Evolutionary conservation across 1,140 invertebrate genomes (phyloP).

Genomic region (Lepidurus packardi): DNA sequence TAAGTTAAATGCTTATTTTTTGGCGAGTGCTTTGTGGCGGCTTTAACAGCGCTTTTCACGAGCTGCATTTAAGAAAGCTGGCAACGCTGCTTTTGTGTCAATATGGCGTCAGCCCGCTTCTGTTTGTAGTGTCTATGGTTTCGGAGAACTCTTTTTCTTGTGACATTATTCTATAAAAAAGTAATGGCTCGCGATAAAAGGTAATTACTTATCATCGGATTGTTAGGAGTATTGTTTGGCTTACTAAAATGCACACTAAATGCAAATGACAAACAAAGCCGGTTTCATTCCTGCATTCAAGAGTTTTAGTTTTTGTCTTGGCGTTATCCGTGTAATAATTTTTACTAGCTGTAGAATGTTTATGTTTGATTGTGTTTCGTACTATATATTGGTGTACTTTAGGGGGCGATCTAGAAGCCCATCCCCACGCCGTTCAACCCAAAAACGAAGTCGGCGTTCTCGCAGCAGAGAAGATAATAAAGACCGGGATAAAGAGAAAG

Average conservation of each 20-base stretch:
- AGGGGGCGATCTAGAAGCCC: not conserved
- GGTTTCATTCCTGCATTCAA: too few species aligned
- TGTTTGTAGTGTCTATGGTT: not conserved
- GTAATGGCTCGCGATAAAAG: not conserved
- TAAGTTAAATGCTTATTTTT: too few species aligned
- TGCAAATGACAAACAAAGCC: too few species aligned
- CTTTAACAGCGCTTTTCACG: too few species aligned
- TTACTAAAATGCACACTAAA: too few species aligned
- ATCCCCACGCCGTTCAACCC: not conserved
- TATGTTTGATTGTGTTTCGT: too few species aligned
- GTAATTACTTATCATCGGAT: not conserved
- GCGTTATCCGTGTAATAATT: too few species aligned
- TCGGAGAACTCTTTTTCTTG: not conserved
- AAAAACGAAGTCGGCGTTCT: constrained; percentile 2
- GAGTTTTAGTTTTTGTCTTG: too few species aligned
- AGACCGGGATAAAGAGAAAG: not conserved
- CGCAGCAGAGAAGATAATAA: not conserved
- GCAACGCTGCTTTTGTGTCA: not conserved
- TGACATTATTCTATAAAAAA: not conserved
- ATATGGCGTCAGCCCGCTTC: not conserved
- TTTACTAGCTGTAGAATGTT: too few species aligned
- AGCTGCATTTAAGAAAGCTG: too few species aligned
- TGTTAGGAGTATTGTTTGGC: not conserved
- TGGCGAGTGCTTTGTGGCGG: too few species aligned
- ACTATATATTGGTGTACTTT: too few species aligned